phyloP scores from a whole-genome alignment of 2,888 invertebrate species.

The Spilosoma lubricipeda region DNA sequence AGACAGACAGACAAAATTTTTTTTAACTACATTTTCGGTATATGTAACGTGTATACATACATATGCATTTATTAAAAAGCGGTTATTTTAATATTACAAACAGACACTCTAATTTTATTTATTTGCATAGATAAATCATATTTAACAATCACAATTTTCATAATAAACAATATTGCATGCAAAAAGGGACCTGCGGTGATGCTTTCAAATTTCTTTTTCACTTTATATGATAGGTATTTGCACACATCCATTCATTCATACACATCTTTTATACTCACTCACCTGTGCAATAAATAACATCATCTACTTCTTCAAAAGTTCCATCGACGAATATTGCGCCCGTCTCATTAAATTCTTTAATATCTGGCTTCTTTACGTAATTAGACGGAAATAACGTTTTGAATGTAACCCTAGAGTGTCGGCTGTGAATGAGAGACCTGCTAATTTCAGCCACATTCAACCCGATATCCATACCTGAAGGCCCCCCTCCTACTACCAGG shows the following conservation, averaged over 20 bases:
- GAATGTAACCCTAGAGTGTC: slow-evolving; percentile 76
- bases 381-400: slow-evolving; percentile 78
- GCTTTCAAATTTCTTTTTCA: background rate
- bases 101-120: too few relatives aligned
- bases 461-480: slow-evolving; percentile 91
- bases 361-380: slow-evolving; percentile 82
- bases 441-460: slow-evolving; percentile 85
- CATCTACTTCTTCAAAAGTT: slow-evolving; percentile 86
- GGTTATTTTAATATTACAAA: too few relatives aligned
- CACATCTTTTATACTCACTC: slow-evolving; percentile 22
- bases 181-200: background rate
- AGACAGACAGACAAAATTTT: too few relatives aligned
- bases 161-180: background rate
- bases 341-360: slow-evolving; percentile 80
- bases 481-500: slow-evolving; percentile 89
- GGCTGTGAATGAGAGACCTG: slow-evolving; percentile 81
- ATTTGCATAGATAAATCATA: background rate
- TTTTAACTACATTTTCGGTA: too few relatives aligned
- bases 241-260: too few relatives aligned
- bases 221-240: too few relatives aligned
- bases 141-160: background rate
- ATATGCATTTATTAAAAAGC: too few relatives aligned
- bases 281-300: slow-evolving; percentile 91
- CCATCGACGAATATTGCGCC: slow-evolving; percentile 87
- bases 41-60: too few relatives aligned